Percentiles rank a stretch among this genome's conserved stretches.
Conservation (phyloP, 2,888 invertebrate species). For the Trissolcus brochymenae region DNA sequence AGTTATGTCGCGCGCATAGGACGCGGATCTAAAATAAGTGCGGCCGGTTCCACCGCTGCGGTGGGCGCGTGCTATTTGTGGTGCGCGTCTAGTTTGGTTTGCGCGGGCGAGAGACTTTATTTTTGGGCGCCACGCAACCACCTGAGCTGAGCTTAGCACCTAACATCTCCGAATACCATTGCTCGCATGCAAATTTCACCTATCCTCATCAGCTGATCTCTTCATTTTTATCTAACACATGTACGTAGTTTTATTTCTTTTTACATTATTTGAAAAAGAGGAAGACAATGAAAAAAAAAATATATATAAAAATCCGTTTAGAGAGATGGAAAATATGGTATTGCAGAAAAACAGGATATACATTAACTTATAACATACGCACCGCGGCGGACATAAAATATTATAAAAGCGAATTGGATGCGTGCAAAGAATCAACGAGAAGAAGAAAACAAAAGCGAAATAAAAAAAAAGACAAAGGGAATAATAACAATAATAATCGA, state of each 20-base stretch:
- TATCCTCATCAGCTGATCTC: no score
- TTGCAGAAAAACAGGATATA: slow-evolving; percentile 3
- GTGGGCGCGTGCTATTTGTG: slow-evolving; percentile 75
- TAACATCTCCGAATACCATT: slow-evolving; percentile 72
- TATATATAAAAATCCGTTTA: not conserved
- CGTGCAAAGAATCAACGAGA: slow-evolving; percentile 42
- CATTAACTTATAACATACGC: slow-evolving; percentile 21
- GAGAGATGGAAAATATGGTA: not conserved
- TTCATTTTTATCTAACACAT: no score
- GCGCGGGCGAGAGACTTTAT: slow-evolving; percentile 74
- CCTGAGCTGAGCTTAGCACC: slow-evolving; percentile 67
- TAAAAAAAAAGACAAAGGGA: slow-evolving; percentile 17
- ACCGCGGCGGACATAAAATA: slow-evolving; percentile 26
- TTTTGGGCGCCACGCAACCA: slow-evolving; percentile 75
- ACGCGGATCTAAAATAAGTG: slow-evolving; percentile 68
- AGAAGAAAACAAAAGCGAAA: slow-evolving; percentile 23
- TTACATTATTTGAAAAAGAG: no score
- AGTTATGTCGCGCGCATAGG: not conserved
- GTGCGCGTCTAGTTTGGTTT: slow-evolving; percentile 71
- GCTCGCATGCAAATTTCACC: slow-evolving; percentile 62
- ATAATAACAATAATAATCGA: slow-evolving; percentile 18
- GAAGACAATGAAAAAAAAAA: not conserved
- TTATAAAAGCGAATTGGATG: slow-evolving; percentile 39
- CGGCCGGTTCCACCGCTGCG: slow-evolving; percentile 62
- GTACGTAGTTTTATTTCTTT: no score